Conservation (phyloP, 2,113 vertebrate genomes). For the Dolichallabes microphthalmus region DNA sequence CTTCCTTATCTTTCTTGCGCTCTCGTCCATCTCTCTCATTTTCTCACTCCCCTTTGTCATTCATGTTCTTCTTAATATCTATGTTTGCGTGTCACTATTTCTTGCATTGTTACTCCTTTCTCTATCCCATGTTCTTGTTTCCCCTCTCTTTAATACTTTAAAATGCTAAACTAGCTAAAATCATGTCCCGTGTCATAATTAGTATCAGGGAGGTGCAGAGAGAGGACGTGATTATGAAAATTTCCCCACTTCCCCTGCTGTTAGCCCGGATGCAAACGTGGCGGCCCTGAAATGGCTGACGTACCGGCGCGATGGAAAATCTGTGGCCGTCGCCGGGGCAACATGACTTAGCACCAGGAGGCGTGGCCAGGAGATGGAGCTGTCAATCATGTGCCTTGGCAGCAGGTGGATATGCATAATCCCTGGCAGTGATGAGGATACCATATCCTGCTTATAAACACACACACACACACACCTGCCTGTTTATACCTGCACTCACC, state of each 20-base stretch:
- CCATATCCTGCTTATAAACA: constrained; percentile 8
- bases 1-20: not conserved
- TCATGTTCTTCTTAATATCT: not conserved
- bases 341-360: constrained; percentile 43
- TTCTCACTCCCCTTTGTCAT: not conserved
- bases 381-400: constrained; percentile 27
- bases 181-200: not conserved
- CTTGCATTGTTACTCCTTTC: not conserved
- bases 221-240: constrained; percentile 17
- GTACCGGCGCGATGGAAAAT: constrained; percentile 50
- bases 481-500: constrained; percentile 36
- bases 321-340: constrained; percentile 18
- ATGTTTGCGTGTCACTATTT: too few species aligned
- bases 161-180: not conserved
- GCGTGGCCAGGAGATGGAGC: constrained; percentile 53
- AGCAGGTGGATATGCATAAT: constrained; percentile 58
- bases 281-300: constrained; percentile 7
- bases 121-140: not conserved
- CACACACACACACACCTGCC: not conserved
- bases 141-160: not conserved
- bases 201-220: constrained; percentile 5
- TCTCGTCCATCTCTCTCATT: not conserved
- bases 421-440: constrained; percentile 27
- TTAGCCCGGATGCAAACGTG: constrained; percentile 16
- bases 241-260: constrained; percentile 23